phyloP scores from a whole-genome alignment of 2,888 invertebrate species.

The Saturnia japonica region DNA sequence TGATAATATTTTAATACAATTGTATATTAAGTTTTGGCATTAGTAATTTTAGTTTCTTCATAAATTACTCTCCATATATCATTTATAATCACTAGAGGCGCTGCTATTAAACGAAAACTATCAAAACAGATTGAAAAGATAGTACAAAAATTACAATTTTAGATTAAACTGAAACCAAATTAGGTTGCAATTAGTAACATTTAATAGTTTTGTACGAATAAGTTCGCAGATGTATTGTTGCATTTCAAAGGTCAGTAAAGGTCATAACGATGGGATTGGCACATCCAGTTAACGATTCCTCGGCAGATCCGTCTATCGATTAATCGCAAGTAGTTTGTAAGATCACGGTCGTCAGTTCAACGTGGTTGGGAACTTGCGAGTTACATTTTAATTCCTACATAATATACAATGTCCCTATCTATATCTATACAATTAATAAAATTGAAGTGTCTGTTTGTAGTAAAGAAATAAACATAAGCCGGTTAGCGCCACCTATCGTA shows the following conservation, averaged over 20 bases:
- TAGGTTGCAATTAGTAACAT: not conserved
- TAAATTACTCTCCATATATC: too few species aligned
- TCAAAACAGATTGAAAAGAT: too few species aligned
- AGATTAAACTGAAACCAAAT: not conserved
- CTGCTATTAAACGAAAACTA: too few species aligned
- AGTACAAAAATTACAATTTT: not conserved
- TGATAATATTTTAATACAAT: too few species aligned
- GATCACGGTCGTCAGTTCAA: not conserved
- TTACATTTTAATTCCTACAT: not conserved
- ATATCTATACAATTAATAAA: too few species aligned
- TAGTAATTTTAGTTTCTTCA: too few species aligned
- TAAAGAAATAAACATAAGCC: too few species aligned
- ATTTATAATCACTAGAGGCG: too few species aligned
- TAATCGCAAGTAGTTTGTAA: not conserved
- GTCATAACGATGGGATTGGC: conserved; percentile 1
- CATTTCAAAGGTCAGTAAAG: not conserved
- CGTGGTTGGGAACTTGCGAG: not conserved
- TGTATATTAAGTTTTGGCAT: too few species aligned
- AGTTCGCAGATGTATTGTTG: not conserved
- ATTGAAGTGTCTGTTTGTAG: too few species aligned
- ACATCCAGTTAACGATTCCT: not conserved
- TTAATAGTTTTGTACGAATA: not conserved
- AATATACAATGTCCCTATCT: too few species aligned
- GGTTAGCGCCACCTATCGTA: too few species aligned
- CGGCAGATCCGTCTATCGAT: not conserved